A percentile compares a stretch with the other conserved stretches of the same genome.
These are phyloP conservation scores for Idaea straminata DNA, from an alignment of 2,888 invertebrate species.

Conservation along the genomic window DNA sequence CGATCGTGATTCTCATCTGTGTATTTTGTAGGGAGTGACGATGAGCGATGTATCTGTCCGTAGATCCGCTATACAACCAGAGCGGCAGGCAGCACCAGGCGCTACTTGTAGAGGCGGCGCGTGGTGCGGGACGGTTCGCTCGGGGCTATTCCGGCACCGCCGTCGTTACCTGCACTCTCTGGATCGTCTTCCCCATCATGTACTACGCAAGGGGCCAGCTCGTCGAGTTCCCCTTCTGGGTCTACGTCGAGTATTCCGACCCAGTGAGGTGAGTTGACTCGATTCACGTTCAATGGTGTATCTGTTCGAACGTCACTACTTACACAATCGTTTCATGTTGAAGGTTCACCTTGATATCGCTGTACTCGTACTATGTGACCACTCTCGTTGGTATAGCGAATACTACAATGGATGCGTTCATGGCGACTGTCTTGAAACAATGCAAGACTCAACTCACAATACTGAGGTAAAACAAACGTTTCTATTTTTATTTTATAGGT, in stretches of 20 bases:
- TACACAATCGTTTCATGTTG: slow-evolving; percentile 9
- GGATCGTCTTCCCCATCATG: slow-evolving; percentile 52
- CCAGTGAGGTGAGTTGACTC: slow-evolving; percentile 23
- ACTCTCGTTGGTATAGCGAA: slow-evolving; percentile 71
- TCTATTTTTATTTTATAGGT: too few species aligned
- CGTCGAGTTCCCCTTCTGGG: slow-evolving; percentile 51
- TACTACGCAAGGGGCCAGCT: slow-evolving; percentile 33
- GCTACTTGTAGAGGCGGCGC: slow-evolving; percentile 27
- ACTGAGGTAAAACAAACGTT: slow-evolving; percentile 41
- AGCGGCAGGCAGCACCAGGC: slow-evolving; percentile 9
- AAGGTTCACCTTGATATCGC: slow-evolving; percentile 53
- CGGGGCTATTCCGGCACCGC: slow-evolving; percentile 46
- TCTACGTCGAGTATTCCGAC: slow-evolving; percentile 28
- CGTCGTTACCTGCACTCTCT: slow-evolving; percentile 59
- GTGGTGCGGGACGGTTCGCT: slow-evolving; percentile 35
- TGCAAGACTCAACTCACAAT: slow-evolving; percentile 61
- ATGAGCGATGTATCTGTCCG: not conserved
- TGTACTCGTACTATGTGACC: slow-evolving; percentile 65
- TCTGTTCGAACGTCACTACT: not conserved
- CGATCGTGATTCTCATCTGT: not conserved
- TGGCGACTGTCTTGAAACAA: slow-evolving; percentile 62
- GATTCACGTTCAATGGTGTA: not conserved
- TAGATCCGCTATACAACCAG: slow-evolving; percentile 35
- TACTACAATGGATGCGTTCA: slow-evolving; percentile 72
- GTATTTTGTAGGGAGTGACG: not conserved